phyloP scores from a whole-genome alignment of 2,888 invertebrate species.

The Stegophylla sp. region DNA sequence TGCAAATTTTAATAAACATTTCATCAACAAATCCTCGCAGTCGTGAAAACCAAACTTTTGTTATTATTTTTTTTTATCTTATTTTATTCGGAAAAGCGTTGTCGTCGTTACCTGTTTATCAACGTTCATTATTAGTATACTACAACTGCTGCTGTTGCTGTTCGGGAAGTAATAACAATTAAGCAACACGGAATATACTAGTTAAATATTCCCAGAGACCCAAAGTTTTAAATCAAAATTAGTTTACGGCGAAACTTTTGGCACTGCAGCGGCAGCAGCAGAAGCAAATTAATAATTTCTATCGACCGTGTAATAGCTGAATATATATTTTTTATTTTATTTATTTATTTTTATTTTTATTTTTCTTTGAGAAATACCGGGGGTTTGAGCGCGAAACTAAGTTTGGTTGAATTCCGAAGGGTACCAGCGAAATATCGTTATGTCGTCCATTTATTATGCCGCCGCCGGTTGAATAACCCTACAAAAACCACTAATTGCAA shows the following conservation, averaged over 20 bases:
- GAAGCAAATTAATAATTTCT: slow-evolving; percentile 23
- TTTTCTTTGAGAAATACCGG: slow-evolving; percentile 18
- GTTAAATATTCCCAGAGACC: neutral
- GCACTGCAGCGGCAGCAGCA: neutral
- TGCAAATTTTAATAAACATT: no score
- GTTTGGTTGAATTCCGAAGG: slow-evolving; percentile 25
- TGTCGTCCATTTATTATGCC: slow-evolving; percentile 40
- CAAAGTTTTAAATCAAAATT: slow-evolving; percentile 21
- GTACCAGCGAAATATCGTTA: slow-evolving; percentile 38
- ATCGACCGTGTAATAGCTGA: slow-evolving; percentile 13
- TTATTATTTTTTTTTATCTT: neutral
- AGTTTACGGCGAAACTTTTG: neutral
- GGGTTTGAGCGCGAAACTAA: slow-evolving; percentile 14
- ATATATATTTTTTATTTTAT: no score
- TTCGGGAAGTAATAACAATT: neutral
- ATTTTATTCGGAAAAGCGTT: neutral
- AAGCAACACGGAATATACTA: neutral
- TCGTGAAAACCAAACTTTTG: neutral
- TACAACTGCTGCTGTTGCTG: no score
- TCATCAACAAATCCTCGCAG: no score
- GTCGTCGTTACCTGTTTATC: neutral
- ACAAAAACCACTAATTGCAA: slow-evolving; percentile 57
- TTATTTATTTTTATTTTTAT: no score
- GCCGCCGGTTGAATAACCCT: slow-evolving; percentile 17
- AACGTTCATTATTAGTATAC: neutral